Percentiles rank a stretch among this genome's conserved stretches.
Evolutionary conservation across 2,797 vertebrate genomes (phyloP).

Genomic region (Lycodopsis pacificus): DNA sequence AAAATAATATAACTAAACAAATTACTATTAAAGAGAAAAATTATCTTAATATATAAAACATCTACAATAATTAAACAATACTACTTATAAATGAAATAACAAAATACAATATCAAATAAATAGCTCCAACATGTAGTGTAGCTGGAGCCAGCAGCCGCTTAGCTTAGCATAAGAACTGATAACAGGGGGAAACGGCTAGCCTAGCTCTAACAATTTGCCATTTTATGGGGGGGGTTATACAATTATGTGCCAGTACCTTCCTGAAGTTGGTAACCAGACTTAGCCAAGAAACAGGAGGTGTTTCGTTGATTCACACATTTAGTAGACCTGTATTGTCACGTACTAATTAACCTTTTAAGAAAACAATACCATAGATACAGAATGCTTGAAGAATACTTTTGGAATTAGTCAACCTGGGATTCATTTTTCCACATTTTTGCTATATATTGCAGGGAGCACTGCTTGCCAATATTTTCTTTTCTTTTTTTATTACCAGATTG

Average conservation of each 20-base stretch:
- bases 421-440: background rate
- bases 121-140: background rate
- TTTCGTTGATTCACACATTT: background rate
- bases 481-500: conserved; percentile 14
- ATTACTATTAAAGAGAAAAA: too few species aligned
- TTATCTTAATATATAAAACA: too few species aligned
- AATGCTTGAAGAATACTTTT: background rate
- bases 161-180: background rate
- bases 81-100: too few species aligned
- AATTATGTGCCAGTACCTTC: background rate
- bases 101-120: too few species aligned
- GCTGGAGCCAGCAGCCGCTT: background rate
- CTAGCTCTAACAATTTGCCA: background rate
- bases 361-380: background rate
- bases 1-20: too few species aligned
- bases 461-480: background rate
- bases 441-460: background rate
- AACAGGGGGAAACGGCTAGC: background rate
- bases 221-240: background rate
- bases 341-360: background rate
- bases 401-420: background rate
- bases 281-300: background rate
- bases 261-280: background rate
- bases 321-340: background rate
- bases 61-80: too few species aligned